Conservation (phyloP, 2,113 vertebrate genomes). For the Platysteira castanea region DNA sequence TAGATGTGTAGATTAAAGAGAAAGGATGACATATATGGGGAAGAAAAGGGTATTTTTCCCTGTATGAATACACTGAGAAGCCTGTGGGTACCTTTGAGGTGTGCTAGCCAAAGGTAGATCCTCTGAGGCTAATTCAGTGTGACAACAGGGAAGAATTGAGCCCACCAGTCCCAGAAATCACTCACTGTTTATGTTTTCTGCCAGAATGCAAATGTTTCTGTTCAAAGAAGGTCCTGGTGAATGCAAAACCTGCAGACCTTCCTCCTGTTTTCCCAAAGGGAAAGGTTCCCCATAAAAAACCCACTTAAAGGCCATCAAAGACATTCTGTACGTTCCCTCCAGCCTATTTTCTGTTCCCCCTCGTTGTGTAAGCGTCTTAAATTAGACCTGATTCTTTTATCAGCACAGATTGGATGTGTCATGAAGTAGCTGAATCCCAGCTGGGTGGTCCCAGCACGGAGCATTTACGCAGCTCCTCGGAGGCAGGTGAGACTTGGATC, state of each 20-base stretch:
- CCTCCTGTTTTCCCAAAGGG: background rate
- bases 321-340: background rate
- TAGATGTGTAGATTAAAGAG: background rate
- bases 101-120: background rate
- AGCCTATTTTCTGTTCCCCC: background rate
- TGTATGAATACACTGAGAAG: background rate
- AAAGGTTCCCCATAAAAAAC: background rate
- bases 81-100: background rate
- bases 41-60: background rate
- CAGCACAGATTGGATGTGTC: conserved; percentile 50
- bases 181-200: background rate
- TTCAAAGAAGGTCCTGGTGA: background rate
- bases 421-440: conserved; percentile 11
- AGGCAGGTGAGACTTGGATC: background rate
- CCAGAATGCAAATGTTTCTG: background rate
- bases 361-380: conserved; percentile 15
- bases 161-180: background rate
- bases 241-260: background rate
- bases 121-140: background rate
- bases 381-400: conserved; percentile 9
- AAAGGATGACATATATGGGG: background rate
- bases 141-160: background rate
- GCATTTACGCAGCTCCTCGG: background rate
- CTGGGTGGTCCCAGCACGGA: background rate
- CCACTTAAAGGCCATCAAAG: background rate